A percentile compares a stretch with the other conserved stretches of the same genome.
Evolutionary conservation across 2,113 vertebrate genomes (phyloP).

Genomic region (Edolisoma coerulescens): DNA sequence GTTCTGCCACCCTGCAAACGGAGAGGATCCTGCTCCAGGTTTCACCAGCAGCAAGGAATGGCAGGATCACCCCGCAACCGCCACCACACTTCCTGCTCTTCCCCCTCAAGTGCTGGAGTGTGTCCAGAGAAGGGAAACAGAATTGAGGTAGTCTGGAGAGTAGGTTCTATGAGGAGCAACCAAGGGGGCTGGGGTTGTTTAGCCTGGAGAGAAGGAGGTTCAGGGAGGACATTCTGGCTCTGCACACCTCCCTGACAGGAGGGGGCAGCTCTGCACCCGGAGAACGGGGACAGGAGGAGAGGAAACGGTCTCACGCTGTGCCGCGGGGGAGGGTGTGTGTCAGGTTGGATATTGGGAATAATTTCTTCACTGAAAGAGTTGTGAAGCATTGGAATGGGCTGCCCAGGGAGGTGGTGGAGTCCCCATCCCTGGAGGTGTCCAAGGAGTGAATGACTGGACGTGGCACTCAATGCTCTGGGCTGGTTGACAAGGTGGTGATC

Average conservation of each 20-base stretch:
- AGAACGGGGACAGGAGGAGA: not conserved
- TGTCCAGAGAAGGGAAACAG: not conserved
- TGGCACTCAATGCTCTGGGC: not conserved
- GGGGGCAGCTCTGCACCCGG: not conserved
- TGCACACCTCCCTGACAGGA: not conserved
- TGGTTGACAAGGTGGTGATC: not conserved
- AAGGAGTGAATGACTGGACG: accelerated
- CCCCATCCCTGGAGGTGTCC: not conserved
- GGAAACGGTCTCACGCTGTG: not conserved
- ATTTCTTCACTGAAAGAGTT: not conserved
- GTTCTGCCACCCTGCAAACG: not conserved
- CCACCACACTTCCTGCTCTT: not conserved
- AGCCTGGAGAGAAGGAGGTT: not conserved
- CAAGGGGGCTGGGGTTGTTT: not conserved
- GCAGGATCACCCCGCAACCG: accelerated
- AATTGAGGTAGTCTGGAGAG: not conserved
- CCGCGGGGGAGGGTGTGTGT: not conserved
- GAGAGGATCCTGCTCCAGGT: not conserved
- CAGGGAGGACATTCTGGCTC: not conserved
- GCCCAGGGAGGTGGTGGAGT: too few species aligned
- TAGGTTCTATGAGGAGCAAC: not conserved
- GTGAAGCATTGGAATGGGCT: not conserved
- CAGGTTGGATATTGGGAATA: not conserved
- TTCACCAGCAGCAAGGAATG: accelerated
- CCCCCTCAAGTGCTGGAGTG: not conserved